These are phyloP conservation scores for Sebastes vulpes DNA, from an alignment of 2,797 vertebrate species.

Conservation along the genomic window DNA sequence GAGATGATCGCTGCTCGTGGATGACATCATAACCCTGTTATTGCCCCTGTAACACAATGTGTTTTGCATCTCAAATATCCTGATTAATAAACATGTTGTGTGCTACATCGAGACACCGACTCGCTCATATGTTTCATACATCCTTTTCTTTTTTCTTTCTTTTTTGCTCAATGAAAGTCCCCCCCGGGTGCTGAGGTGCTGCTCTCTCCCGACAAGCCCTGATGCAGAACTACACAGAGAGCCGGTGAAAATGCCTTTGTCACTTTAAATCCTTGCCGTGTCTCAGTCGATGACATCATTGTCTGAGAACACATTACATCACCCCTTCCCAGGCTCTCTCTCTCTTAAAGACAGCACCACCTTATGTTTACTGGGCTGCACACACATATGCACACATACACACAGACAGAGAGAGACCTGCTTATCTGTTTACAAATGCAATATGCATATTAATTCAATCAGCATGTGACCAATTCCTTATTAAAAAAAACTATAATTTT, in stretches of 20 bases:
- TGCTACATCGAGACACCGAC: neutral
- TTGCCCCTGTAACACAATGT: slow-evolving; percentile 52
- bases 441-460: slow-evolving; percentile 50
- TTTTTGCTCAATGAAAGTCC: slow-evolving; percentile 24
- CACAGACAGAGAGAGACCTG: slow-evolving; percentile 10
- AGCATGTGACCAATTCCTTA: neutral
- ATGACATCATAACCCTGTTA: slow-evolving; percentile 58
- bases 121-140: slow-evolving; percentile 22
- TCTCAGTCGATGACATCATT: slow-evolving; percentile 87
- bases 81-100: slow-evolving; percentile 70
- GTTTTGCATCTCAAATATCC: slow-evolving; percentile 67
- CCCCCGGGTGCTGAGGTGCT: slow-evolving; percentile 49
- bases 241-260: slow-evolving; percentile 78
- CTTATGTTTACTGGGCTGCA: slow-evolving; percentile 77
- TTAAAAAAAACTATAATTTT: neutral
- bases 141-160: neutral
- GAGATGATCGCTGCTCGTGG: slow-evolving; percentile 15
- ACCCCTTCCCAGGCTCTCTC: slow-evolving; percentile 82
- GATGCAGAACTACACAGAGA: slow-evolving; percentile 67
- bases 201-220: slow-evolving; percentile 63
- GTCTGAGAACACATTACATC: slow-evolving; percentile 88
- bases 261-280: slow-evolving; percentile 85
- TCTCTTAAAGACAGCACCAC: slow-evolving; percentile 83
- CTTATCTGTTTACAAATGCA: slow-evolving; percentile 72
- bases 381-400: slow-evolving; percentile 34